phyloP scores from a whole-genome alignment of 2,888 invertebrate species.

The Sinelater perroti region DNA sequence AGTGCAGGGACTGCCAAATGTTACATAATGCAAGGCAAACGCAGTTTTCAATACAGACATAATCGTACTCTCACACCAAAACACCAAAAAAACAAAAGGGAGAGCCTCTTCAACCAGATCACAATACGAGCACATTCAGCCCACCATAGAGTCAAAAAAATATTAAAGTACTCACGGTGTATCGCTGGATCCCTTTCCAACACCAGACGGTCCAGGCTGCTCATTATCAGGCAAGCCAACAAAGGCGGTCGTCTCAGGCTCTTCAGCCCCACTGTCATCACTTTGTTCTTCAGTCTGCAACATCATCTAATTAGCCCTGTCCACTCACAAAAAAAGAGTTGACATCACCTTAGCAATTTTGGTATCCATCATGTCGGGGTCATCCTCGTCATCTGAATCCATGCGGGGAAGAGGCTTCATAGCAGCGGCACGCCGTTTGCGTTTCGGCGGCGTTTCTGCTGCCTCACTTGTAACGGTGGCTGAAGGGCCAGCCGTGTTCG shows the following conservation, averaged over 20 bases:
- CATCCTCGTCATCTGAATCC: constrained; percentile 46
- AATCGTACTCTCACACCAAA: too few species aligned
- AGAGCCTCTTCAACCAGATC: constrained; percentile 3
- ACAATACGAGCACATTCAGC: constrained; percentile 20
- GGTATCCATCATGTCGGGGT: constrained; percentile 44
- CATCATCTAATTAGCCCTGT: not conserved
- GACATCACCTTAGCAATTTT: constrained; percentile 51
- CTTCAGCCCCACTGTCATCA: constrained; percentile 52
- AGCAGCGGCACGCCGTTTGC: constrained; percentile 54
- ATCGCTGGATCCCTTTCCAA: constrained; percentile 54
- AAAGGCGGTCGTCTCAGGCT: constrained; percentile 50
- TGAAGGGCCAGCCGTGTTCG: constrained; percentile 10
- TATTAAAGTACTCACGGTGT: constrained; percentile 58
- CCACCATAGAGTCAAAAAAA: constrained; percentile 34
- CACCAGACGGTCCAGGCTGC: constrained; percentile 60
- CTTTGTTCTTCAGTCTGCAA: constrained; percentile 56
- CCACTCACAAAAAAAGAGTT: not conserved
- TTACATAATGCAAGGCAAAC: too few species aligned
- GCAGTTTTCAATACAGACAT: too few species aligned
- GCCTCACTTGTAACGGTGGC: constrained; percentile 17
- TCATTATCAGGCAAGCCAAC: constrained; percentile 54
- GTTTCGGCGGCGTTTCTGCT: constrained; percentile 45
- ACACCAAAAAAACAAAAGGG: not conserved
- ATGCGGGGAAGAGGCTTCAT: constrained; percentile 46
- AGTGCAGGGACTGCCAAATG: too few species aligned